Base-by-base conservation (phyloP, 1,140 invertebrate species). In the Alviniconcha marisindica region DNA sequence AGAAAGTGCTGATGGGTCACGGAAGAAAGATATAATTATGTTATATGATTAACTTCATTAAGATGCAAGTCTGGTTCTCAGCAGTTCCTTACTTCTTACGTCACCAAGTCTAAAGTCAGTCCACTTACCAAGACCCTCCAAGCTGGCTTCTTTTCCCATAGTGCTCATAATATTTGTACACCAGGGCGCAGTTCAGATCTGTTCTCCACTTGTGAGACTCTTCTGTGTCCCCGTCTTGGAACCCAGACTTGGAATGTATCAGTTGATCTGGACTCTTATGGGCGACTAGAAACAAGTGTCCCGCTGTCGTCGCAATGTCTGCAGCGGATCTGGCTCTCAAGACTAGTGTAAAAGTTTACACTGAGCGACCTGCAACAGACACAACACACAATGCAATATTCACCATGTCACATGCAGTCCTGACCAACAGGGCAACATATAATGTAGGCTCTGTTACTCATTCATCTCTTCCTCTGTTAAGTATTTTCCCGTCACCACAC, bases 101-200 rank as follows among this genome's bases (percentile, higher is more conserved):
- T 48, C 44, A 48, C 18, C 44, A 48, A 48, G 18, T 10, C 18
- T 5, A 5, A 63, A 24, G 60, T 24, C 10, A 63, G 7, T 63
- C 44, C 44, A 81, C 84, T 86, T 87, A 90, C 89, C 88, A 81
- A 90, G 81, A 80, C 89, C 89, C 83, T 90, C 89, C 66, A 90
- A 81, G 63, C 89, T 90, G 33, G 89, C 89, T 81, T 90, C 89
- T 78, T 90, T 90, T 28, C 89, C 89, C 89, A 90, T 90, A 54
- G 83, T 87, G 78, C 56, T 80, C 78, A 80, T 80, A 80, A 56
- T 80, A 80, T 80, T 69, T 0, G 38, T 33, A 66, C 78, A 80
- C 2, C 60, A 69, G 78, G n/a, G 60, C 7, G 56, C 28, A 40
- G 36, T 15, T 80, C 40, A 28, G 38, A 44, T 42, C 40, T 80